These are phyloP conservation scores for Porites divaricata DNA, from an alignment of 92 coral and sea anemone species.

Conservation along the genomic window DNA sequence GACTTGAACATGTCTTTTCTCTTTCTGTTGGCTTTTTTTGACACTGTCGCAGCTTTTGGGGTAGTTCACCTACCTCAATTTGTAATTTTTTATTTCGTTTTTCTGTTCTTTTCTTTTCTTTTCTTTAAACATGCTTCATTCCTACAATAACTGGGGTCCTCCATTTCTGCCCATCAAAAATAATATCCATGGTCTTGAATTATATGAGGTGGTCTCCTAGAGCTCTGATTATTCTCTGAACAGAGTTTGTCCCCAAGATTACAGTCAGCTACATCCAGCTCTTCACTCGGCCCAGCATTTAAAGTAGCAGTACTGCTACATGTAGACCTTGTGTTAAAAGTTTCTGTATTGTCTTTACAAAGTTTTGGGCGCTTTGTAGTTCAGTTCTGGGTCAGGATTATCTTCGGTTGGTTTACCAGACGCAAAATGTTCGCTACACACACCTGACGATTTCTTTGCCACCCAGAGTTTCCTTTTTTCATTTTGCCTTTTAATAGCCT, in stretches of 20 bases:
- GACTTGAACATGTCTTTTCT: conserved; percentile 36
- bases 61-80: conserved; percentile 23
- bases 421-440: conserved; percentile 37
- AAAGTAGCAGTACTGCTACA: too few relatives aligned
- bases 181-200: conserved; percentile 39
- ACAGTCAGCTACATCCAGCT: too few relatives aligned
- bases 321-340: too few relatives aligned
- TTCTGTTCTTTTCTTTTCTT: conserved; percentile 52
- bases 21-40: conserved; percentile 41
- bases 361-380: not conserved
- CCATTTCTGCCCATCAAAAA: conserved; percentile 49
- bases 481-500: conserved; percentile 17
- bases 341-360: too few relatives aligned
- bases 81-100: conserved; percentile 31
- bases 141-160: conserved; percentile 39
- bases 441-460: conserved; percentile 42
- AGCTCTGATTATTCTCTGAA: conserved; percentile 9
- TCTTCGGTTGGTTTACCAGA: conserved; percentile 42
- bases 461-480: conserved; percentile 31
- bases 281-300: too few relatives aligned
- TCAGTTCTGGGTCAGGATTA: conserved; percentile 22
- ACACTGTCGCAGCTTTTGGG: conserved; percentile 35
- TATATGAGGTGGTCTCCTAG: conserved; percentile 26
- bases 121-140: conserved; percentile 42
- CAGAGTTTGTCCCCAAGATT: not conserved